phyloP scores from a whole-genome alignment of 2,113 vertebrate species.

The Tragelaphus buxtoni region DNA sequence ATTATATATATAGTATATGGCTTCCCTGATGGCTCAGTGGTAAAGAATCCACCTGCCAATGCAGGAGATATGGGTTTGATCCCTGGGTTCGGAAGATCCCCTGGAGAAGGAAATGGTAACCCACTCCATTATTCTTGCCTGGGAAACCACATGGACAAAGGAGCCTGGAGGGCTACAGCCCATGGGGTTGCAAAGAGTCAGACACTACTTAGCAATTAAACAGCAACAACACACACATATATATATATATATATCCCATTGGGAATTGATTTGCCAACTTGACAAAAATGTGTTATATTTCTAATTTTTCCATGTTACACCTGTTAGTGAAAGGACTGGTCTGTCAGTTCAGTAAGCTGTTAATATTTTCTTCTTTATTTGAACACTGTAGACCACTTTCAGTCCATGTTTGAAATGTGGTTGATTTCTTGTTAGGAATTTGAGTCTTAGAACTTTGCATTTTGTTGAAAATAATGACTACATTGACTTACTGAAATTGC shows the following conservation, averaged over 20 bases:
- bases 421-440: conserved; percentile 46
- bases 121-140: not conserved
- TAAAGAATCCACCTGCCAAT: not conserved
- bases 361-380: conserved; percentile 13
- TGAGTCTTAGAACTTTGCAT: not conserved
- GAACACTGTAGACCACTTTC: not conserved
- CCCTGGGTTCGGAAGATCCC: not conserved
- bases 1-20: not conserved
- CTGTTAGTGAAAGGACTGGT: not conserved
- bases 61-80: not conserved
- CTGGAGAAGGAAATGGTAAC: not conserved
- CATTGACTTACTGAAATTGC: not conserved
- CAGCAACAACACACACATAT: not conserved
- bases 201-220: not conserved
- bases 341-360: not conserved
- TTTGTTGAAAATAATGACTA: not conserved
- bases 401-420: not conserved
- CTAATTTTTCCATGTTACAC: not conserved
- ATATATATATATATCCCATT: not conserved
- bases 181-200: not conserved
- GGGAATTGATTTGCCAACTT: not conserved
- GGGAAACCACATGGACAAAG: not conserved
- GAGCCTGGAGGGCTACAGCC: not conserved
- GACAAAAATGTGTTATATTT: not conserved
- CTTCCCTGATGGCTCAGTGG: not conserved